Conservation (phyloP, 30 jellyfish, hydroid and myxozoan species). For the Hydra vulgaris region DNA sequence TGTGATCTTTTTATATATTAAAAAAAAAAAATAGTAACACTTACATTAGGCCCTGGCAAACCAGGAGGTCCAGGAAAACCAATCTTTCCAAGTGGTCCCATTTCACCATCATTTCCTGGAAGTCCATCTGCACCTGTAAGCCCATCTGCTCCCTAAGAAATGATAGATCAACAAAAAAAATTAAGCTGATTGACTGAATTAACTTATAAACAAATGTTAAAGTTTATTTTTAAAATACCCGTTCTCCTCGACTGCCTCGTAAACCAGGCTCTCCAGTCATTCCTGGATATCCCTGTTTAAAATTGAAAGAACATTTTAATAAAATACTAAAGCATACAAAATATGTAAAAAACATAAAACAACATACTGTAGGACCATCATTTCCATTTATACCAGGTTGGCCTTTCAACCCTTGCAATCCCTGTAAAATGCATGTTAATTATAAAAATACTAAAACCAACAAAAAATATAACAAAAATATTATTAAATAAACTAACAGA, state of each 20-base stretch:
- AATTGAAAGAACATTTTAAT: neutral
- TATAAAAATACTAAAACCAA: neutral
- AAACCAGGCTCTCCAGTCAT: conserved; percentile 79
- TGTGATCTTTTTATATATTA: no score
- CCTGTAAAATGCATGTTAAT: neutral
- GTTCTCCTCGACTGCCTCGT: conserved; percentile 71
- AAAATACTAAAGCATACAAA: neutral
- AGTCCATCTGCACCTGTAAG: neutral
- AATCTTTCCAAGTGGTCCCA: neutral
- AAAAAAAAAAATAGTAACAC: neutral
- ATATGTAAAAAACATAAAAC: neutral
- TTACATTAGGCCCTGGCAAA: conserved; percentile 43
- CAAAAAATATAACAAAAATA: neutral
- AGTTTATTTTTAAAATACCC: conserved; percentile 21
- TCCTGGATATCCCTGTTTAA: conserved; percentile 75
- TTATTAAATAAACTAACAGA: neutral
- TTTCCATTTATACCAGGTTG: conserved; percentile 25
- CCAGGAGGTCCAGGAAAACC: conserved; percentile 41
- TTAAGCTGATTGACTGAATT: neutral
- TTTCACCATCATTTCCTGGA: conserved; percentile 52
- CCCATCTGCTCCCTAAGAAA: neutral
- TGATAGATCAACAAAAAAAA: neutral
- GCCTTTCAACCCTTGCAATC: conserved; percentile 29
- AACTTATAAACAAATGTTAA: neutral
- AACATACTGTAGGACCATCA: conserved; percentile 6